A percentile compares a stretch with the other conserved stretches of the same genome.
Evolutionary conservation across 2,113 vertebrate genomes (phyloP).

Genomic region (Percina caprodes): DNA sequence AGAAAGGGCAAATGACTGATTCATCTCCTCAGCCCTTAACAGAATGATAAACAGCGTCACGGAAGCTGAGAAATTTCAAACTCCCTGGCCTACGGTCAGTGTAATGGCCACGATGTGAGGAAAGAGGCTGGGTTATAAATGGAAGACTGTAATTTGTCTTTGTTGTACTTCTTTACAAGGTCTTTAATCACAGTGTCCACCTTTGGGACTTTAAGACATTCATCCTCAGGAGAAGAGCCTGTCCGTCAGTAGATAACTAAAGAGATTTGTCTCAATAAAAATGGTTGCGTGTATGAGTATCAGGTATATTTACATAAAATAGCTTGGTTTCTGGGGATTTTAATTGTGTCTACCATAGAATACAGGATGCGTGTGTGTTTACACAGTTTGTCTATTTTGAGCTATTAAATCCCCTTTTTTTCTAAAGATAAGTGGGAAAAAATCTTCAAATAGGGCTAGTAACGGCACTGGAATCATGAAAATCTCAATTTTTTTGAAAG

Average conservation of each 20-base stretch:
- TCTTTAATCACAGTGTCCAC: conserved; percentile 55
- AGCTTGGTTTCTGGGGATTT: too few species aligned
- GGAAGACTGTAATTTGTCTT: conserved; percentile 64
- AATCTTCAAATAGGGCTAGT: background rate
- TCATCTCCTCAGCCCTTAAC: conserved; percentile 45
- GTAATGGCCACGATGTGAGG: conserved; percentile 20
- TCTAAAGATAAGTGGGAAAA: background rate
- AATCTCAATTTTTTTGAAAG: background rate
- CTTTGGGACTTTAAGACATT: conserved; percentile 26
- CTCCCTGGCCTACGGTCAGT: background rate
- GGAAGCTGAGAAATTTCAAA: conserved; percentile 14
- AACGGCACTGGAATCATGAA: background rate
- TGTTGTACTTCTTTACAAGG: conserved; percentile 7
- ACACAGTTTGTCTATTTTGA: background rate
- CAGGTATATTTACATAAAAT: background rate
- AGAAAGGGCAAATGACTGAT: conserved; percentile 44
- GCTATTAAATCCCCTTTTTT: background rate
- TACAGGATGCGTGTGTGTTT: background rate
- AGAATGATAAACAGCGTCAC: conserved; percentile 54
- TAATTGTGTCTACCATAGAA: too few species aligned
- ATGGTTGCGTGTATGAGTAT: background rate
- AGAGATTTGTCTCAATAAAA: conserved; percentile 14
- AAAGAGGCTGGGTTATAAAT: conserved; percentile 54
- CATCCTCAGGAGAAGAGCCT: conserved; percentile 30
- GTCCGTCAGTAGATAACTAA: background rate